phyloP scores from a whole-genome alignment of 2,888 invertebrate genomes.

The Campoplex capitator region DNA sequence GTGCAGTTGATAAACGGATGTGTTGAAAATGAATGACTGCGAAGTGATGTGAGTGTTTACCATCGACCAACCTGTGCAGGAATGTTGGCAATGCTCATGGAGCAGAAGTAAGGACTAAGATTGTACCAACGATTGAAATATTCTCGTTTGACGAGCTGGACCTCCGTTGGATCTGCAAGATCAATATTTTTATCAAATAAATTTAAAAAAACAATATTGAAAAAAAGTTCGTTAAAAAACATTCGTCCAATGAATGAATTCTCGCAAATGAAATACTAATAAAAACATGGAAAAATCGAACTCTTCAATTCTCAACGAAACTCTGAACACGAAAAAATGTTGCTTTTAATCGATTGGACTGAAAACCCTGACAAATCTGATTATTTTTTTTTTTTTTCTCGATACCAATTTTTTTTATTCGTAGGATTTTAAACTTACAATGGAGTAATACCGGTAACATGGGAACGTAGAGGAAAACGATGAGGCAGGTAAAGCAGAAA shows the following conservation, averaged over 20 bases:
- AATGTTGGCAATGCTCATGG: slow-evolving; percentile 89
- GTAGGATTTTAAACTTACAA: slow-evolving; percentile 87
- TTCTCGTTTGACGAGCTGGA: slow-evolving; percentile 91
- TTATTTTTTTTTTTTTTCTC: too few species aligned
- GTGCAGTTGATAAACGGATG: not conserved
- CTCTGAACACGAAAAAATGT: not conserved
- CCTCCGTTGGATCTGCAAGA: slow-evolving; percentile 91
- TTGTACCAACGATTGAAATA: slow-evolving; percentile 95
- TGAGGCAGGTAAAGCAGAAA: slow-evolving; percentile 92
- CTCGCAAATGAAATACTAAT: too few species aligned
- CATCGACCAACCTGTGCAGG: slow-evolving; percentile 87
- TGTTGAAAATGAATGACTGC: slow-evolving; percentile 50
- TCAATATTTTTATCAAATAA: too few species aligned
- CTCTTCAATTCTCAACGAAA: not conserved
- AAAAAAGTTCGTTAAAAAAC: not conserved
- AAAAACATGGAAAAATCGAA: not conserved
- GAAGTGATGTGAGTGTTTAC: slow-evolving; percentile 57
- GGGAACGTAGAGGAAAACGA: slow-evolving; percentile 92
- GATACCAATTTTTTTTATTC: not conserved
- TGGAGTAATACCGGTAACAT: slow-evolving; percentile 93
- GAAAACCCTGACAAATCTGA: not conserved
- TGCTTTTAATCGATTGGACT: not conserved
- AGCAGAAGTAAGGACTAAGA: slow-evolving; percentile 91
- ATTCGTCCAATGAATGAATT: not conserved
- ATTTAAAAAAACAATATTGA: not conserved